Conservation (phyloP, 2,113 vertebrate species). For the Pollimyrus isidori region DNA sequence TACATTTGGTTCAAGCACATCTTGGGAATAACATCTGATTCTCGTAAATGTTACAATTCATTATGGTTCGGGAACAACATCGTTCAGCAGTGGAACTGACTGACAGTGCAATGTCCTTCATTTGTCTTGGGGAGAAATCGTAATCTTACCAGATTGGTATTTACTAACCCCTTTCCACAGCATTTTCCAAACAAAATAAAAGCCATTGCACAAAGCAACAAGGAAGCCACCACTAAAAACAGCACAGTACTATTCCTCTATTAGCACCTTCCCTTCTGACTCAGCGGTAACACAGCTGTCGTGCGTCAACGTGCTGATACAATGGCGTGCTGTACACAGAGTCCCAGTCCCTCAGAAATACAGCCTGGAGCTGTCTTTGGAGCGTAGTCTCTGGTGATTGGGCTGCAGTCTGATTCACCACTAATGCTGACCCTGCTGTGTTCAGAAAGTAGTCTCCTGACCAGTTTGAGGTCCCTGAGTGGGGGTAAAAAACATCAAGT, state of each 20-base stretch:
- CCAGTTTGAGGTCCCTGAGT: slow-evolving; percentile 84
- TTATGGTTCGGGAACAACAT: neutral
- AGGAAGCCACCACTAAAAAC: neutral
- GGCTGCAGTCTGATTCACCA: slow-evolving; percentile 61
- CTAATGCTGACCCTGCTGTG: slow-evolving; percentile 71
- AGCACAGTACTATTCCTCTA: neutral
- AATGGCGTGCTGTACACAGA: slow-evolving; percentile 68
- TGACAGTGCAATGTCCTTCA: neutral
- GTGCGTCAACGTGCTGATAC: slow-evolving; percentile 31
- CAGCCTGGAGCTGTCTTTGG: slow-evolving; percentile 58
- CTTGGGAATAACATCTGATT: neutral
- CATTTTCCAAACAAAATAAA: neutral
- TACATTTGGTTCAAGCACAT: neutral
- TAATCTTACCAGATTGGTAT: neutral
- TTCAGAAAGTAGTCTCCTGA: slow-evolving; percentile 75
- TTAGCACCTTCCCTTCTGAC: neutral
- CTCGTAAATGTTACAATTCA: neutral
- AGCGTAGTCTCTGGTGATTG: slow-evolving; percentile 34
- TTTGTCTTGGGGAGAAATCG: neutral
- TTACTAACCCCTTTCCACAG: neutral
- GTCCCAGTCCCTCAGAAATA: slow-evolving; percentile 78
- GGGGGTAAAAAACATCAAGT: neutral
- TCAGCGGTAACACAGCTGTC: slow-evolving; percentile 22
- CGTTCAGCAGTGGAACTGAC: neutral
- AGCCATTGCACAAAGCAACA: neutral